These are phyloP conservation scores for Thymelicus lineola DNA, from an alignment of 2,888 invertebrate species.

Conservation along the genomic window DNA sequence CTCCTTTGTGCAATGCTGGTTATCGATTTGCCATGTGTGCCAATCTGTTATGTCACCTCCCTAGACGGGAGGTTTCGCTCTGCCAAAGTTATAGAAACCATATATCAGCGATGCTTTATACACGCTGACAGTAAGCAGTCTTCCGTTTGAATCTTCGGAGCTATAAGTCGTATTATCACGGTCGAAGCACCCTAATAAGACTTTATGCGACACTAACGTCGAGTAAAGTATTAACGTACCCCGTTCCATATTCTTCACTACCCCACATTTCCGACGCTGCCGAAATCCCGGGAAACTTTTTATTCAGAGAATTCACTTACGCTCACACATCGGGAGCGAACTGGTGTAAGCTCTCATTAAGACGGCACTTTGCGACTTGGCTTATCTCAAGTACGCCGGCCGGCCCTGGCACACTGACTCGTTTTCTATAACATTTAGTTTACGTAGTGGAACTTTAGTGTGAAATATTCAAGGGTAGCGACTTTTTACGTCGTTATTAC, in stretches of 20 bases:
- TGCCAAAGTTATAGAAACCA: constrained; percentile 16
- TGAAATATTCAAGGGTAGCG: constrained; percentile 34
- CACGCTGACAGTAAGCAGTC: background rate
- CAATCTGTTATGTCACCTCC: constrained; percentile 34
- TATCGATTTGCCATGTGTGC: constrained; percentile 35
- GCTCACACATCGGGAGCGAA: constrained; percentile 42
- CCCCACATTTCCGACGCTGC: constrained; percentile 17
- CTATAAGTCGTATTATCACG: constrained; percentile 18
- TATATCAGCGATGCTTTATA: constrained; percentile 2
- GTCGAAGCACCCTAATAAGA: constrained; percentile 25
- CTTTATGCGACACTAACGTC: constrained; percentile 29
- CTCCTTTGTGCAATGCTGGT: constrained; percentile 28
- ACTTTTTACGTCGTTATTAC: constrained; percentile 32
- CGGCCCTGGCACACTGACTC: constrained; percentile 71
- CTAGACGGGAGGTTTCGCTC: constrained; percentile 18
- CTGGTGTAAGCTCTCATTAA: constrained; percentile 61
- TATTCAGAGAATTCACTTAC: constrained; percentile 50
- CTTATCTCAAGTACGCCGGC: constrained; percentile 60
- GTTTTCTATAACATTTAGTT: constrained; percentile 46
- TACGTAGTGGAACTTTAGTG: constrained; percentile 13
- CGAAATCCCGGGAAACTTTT: constrained; percentile 39
- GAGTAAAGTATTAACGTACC: constrained; percentile 18
- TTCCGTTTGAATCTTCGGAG: constrained; percentile 9
- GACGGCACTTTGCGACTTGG: constrained; percentile 50
- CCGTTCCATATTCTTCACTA: constrained; percentile 21